Conservation (phyloP, 2,113 vertebrate species). For the Rhynchopsitta pachyrhyncha region DNA sequence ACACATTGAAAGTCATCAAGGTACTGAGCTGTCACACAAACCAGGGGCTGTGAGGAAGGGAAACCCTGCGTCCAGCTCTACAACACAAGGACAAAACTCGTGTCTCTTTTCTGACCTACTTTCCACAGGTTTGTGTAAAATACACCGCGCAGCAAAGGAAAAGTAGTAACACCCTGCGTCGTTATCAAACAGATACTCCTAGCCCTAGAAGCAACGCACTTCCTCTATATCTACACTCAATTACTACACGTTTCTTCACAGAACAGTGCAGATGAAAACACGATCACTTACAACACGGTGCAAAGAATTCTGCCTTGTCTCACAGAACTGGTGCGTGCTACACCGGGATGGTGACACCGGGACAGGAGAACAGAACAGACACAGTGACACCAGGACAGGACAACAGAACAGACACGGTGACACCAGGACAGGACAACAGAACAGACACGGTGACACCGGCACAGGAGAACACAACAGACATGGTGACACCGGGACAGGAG, state of each 20-base stretch:
- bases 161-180: background rate
- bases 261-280: background rate
- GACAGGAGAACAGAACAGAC: too few relatives aligned
- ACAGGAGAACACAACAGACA: too few relatives aligned
- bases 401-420: too few relatives aligned
- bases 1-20: background rate
- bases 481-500: too few relatives aligned
- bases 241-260: rapidly evolving
- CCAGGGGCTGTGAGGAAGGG: background rate
- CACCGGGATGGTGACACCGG: background rate
- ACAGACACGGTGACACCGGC: too few relatives aligned
- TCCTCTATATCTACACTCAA: background rate
- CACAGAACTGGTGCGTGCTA: background rate
- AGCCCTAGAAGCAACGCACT: background rate
- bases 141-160: background rate
- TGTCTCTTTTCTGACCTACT: slow-evolving; percentile 35
- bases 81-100: background rate
- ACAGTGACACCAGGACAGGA: too few relatives aligned
- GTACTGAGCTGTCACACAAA: background rate
- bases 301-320: rapidly evolving
- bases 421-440: too few relatives aligned
- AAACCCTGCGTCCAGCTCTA: background rate
- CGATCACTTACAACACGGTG: rapidly evolving
- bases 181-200: background rate
- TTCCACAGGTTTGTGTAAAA: slow-evolving; percentile 30